Conservation (phyloP, 2,113 vertebrate species). For the Puntigrus tetrazona region DNA sequence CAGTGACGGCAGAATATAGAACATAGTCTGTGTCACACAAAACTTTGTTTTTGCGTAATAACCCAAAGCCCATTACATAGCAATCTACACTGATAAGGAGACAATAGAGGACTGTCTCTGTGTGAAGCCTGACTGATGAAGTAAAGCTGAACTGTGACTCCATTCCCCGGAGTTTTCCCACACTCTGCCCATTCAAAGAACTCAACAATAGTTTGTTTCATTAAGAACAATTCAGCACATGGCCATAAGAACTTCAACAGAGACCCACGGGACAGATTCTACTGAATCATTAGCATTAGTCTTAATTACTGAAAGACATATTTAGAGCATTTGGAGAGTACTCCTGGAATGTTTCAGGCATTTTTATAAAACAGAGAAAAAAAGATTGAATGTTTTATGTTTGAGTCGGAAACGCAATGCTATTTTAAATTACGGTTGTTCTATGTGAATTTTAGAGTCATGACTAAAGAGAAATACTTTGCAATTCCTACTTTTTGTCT, state of each 20-base stretch:
- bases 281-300: not conserved
- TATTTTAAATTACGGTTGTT: not conserved
- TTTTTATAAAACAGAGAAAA: not conserved
- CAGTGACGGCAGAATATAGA: not conserved
- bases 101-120: not conserved
- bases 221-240: conserved; percentile 21
- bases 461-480: not conserved
- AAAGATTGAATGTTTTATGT: not conserved
- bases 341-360: not conserved
- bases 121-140: not conserved
- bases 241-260: conserved; percentile 9
- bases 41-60: not conserved
- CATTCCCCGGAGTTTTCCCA: conserved; percentile 15
- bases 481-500: not conserved
- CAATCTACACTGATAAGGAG: not conserved
- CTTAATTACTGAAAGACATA: not conserved
- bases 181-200: conserved; percentile 20
- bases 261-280: not conserved
- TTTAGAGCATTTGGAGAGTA: conserved; percentile 3
- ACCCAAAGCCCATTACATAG: not conserved
- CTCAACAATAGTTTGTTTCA: conserved; percentile 19
- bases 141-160: not conserved
- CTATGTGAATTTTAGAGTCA: not conserved
- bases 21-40: not conserved
- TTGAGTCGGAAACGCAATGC: not conserved